Base-by-base conservation (phyloP, 2,797 vertebrate species). In the Naso thynnoides region DNA sequence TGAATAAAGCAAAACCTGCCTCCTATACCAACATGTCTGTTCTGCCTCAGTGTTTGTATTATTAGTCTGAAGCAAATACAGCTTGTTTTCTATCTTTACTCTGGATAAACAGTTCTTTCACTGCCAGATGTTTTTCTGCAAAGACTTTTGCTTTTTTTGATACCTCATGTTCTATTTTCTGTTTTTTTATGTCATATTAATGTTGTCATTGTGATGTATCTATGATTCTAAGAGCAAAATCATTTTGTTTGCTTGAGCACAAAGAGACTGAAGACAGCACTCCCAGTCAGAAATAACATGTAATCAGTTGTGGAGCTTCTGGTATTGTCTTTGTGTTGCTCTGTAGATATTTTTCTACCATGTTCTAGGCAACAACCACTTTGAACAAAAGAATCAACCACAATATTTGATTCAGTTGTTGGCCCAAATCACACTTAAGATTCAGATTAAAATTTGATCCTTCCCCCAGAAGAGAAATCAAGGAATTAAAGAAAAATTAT, bases 1-100 rank as follows among this genome's bases (percentile, higher is more conserved):
- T 73, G 82, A 82, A 82, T 78, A 70, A 76, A 67, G 48, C 0
- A 78, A 53, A 75, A 68, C 24, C 73, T 59, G 13, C 55, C 31
- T 67, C 61, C 24, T 19, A 29, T 5, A 18, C 38, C 53, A 52
- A 31, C 49, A 29, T 13, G 24, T 49, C 52, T 27, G 0, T 14
- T 63, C 55, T 50, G 50, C 33, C 41, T 15, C 33, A 77, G 21
- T 44, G 48, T 56, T 58, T 0, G 53, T 27, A 70, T 29, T 54
- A 54, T 50, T 9, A 58, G 27, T 53, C 15, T 15, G 38, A 5
- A 69, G 15, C 41, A 69, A 50, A 45, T 53, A 38, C 21, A 13
- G 9, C 8, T 3, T 18, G 7, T 66, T 44, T 27, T 44, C 33
- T 23, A 4, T n/a, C 31, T 27, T 45, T 18, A 14, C 21, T 21